Base-by-base conservation (phyloP, 2,113 vertebrate genomes). In the Rhombomys opimus region DNA sequence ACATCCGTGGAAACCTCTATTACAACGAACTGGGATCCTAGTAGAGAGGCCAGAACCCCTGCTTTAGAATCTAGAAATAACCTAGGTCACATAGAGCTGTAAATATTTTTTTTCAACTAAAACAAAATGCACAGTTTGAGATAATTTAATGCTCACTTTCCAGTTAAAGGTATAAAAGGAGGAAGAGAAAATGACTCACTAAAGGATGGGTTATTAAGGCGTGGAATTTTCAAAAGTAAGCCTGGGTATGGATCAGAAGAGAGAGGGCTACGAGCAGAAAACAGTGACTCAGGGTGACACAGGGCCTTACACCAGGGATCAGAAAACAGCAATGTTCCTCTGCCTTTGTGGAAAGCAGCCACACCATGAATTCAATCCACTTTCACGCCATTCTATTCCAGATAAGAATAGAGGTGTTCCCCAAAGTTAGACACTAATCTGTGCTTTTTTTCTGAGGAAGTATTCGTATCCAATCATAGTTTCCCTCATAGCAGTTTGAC, bases 391-490 rank as follows among this genome's bases (percentile, higher is more conserved):
- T 25, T 88, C 1, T 85, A 52, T 91, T 77, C 1, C 5, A 89
- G 17, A 52, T 25, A 65, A 80, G 76, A 88, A 88, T 68, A 86
- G 7, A 4, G 8, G 13, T 23, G 8, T 14, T 82, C 32, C 50
- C 46, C 38, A 63, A 46, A 95, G 54, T 50, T 32, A 87, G 30
- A 63, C 54, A 52, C 4, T 63, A 94, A 54, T 50, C 35, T 17
- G 13, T 61, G 3, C 68, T 78, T 85, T 57, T 65, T 63, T 46
- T 46, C 27, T 82, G 89, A 82, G 35, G 23, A 57, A 52, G 38
- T 35, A 7, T 85, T 30, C 70, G 70, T 87, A 61, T 63, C 59
- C 70, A 57, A 75, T 95, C 73, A 63, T 54, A 81, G 90, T 95
- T 86, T 87, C 75, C 89, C 73, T 7, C 30, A 15, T n/a, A 65